A percentile compares a stretch with the other conserved stretches of the same genome.
These are phyloP conservation scores for Triplophysa yarkandensis DNA, from an alignment of 2,797 vertebrate species.

Conservation along the genomic window DNA sequence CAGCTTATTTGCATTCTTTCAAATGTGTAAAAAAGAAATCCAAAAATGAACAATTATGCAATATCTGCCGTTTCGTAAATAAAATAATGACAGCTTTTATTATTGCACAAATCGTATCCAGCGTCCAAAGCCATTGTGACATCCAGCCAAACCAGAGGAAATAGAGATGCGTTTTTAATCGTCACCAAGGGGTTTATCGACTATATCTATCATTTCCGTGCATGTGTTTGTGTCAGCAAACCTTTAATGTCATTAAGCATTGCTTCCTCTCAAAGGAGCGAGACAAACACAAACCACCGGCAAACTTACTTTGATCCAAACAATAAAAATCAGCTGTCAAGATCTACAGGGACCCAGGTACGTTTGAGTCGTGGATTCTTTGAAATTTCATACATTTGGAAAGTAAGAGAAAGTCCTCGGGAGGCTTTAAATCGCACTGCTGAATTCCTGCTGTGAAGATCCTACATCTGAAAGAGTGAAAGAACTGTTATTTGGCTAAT, in stretches of 20 bases:
- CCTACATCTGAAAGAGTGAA: conserved; percentile 63
- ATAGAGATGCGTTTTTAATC: conserved; percentile 47
- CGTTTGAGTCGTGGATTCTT: background rate
- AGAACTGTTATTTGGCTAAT: conserved; percentile 69
- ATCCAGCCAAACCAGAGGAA: conserved; percentile 58
- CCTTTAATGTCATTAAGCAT: conserved; percentile 64
- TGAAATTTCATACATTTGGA: conserved; percentile 28
- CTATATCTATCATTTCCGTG: conserved; percentile 64
- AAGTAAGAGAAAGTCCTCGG: conserved; percentile 34
- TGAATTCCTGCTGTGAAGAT: conserved; percentile 53
- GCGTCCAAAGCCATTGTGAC: conserved; percentile 62
- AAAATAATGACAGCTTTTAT: conserved; percentile 50
- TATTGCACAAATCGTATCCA: conserved; percentile 13
- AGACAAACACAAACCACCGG: conserved; percentile 26
- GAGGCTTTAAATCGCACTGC: conserved; percentile 33
- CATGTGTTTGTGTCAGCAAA: conserved; percentile 63
- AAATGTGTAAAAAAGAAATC: background rate
- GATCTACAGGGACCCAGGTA: background rate
- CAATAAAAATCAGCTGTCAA: conserved; percentile 48
- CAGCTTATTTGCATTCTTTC: conserved; percentile 17
- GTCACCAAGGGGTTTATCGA: conserved; percentile 63
- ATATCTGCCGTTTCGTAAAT: conserved; percentile 61
- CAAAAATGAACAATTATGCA: conserved; percentile 6
- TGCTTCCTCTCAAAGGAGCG: conserved; percentile 62
- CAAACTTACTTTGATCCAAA: conserved; percentile 27